Base-by-base conservation (phyloP, 2,888 invertebrate species). In the Agriopis leucophaearia region DNA sequence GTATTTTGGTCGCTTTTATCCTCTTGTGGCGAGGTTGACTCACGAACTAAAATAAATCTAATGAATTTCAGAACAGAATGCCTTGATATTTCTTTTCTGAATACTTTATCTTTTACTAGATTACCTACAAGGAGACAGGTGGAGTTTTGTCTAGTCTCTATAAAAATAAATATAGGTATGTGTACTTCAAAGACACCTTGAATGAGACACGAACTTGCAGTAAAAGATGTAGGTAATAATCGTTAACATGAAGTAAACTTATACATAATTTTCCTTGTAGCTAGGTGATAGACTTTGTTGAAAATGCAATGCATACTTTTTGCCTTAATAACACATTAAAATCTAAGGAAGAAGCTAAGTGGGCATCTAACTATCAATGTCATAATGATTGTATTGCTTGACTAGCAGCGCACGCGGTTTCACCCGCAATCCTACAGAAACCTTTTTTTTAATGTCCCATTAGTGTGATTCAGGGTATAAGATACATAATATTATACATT, bases 1-100 rank as follows among this genome's bases (percentile, higher is more conserved):
- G 77, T 83, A 81, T 83, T 83, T 81, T 78, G 76, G 80, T 69
- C 81, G 78, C 40, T 64, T 69, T 74, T 72, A 76, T 74, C 72
- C 72, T 70, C 62, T 55, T 61, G 47, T 18, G 52, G 57, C 45
- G 50, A 45, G 18, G n/a, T 52, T 58, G 63, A 58, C 48, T 67
- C 64, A 55, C 66, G 57, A 36, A 47, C 42, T 72, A 74, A 73
- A 44, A 44, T 56, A 56, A 56, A 42, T 54, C 4, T 36, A 40
- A 16, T 52, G 54, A 16, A 38, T 38, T 54, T 38, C 15, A 54
- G 6, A 36, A 42, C n/a, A n/a, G 48, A 48, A 48, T 35, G 12
- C 27, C 12, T 10, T 27, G 16, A 18, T 12, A 52, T 52, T 45
- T 15, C 7, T 44, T 6, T 13, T 13, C 13, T 44, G 6, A 13